Percentiles rank a stretch among this genome's conserved stretches.
Conservation (phyloP, 1,140 invertebrate genomes). For the Homalodisca vitripennis region DNA sequence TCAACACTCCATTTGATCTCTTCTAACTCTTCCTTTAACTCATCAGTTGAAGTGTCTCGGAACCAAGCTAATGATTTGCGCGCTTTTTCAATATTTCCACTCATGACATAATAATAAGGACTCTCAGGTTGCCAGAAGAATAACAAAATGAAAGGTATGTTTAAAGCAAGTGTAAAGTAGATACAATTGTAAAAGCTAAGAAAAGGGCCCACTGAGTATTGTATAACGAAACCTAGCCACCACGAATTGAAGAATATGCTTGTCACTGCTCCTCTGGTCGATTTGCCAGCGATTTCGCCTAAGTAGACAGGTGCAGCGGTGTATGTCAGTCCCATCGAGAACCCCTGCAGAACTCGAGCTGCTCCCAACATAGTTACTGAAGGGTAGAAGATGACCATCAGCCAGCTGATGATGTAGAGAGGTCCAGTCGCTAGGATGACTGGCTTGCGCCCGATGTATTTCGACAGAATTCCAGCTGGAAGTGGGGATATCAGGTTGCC, state of each 20-base stretch:
- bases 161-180: conserved; percentile 59
- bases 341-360: conserved; percentile 50
- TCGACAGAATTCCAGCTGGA: conserved; percentile 53
- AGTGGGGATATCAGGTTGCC: conserved; percentile 41
- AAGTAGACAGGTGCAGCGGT: conserved; percentile 56
- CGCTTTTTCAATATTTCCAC: conserved; percentile 53
- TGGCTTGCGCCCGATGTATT: conserved; percentile 73
- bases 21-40: conserved; percentile 47
- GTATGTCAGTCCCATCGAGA: conserved; percentile 59
- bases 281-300: conserved; percentile 64
- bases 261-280: conserved; percentile 60
- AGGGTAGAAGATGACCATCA: conserved; percentile 52
- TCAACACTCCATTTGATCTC: conserved; percentile 33
- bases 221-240: conserved; percentile 70
- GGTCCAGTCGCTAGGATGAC: conserved; percentile 64
- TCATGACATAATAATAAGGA: conserved; percentile 66
- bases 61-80: conserved; percentile 51
- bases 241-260: conserved; percentile 68
- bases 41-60: conserved; percentile 47
- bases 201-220: conserved; percentile 73
- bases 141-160: conserved; percentile 61
- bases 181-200: conserved; percentile 65
- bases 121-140: conserved; percentile 79
- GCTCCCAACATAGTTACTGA: conserved; percentile 26
- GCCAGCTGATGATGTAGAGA: conserved; percentile 48